A percentile compares a stretch with the other conserved stretches of the same genome.
These are phyloP conservation scores for Cotesia vestalis DNA, from an alignment of 1,140 invertebrate species.

Conservation along the genomic window DNA sequence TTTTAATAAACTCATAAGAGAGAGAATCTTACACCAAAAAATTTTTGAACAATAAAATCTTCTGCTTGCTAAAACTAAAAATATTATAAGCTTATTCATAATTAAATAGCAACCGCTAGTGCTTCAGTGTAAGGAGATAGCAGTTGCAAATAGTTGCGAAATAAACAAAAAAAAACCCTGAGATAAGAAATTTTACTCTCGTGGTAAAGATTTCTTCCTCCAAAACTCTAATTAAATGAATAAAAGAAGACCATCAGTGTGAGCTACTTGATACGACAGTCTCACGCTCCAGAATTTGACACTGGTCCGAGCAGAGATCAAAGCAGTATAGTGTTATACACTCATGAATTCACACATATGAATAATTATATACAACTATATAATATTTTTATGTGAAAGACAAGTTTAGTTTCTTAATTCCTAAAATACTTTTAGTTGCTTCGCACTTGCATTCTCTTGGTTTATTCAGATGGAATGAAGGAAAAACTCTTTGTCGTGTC, in stretches of 20 bases:
- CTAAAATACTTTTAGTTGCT: not conserved
- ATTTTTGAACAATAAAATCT: no score
- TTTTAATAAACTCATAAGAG: no score
- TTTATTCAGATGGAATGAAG: not conserved
- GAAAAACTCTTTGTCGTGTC: constrained; percentile 11
- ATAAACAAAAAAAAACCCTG: not conserved
- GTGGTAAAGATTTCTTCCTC: constrained; percentile 23
- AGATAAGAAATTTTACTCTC: constrained; percentile 28
- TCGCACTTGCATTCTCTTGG: not conserved
- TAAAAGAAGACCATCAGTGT: constrained; percentile 1
- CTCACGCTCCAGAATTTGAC: constrained; percentile 64
- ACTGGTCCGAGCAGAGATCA: constrained; percentile 51
- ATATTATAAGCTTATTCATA: no score
- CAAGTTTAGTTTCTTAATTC: constrained; percentile 21
- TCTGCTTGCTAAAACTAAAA: no score
- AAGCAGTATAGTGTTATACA: constrained; percentile 47
- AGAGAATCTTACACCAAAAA: no score
- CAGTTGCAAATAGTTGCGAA: not conserved
- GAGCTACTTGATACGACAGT: constrained; percentile 36
- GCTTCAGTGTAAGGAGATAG: not conserved
- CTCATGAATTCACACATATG: constrained; percentile 39
- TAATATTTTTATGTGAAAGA: not conserved
- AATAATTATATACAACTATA: not conserved
- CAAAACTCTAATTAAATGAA: constrained; percentile 40
- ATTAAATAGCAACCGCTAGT: no score